phyloP scores from a whole-genome alignment of 2,797 vertebrate species.

The Bufotes viridis region DNA sequence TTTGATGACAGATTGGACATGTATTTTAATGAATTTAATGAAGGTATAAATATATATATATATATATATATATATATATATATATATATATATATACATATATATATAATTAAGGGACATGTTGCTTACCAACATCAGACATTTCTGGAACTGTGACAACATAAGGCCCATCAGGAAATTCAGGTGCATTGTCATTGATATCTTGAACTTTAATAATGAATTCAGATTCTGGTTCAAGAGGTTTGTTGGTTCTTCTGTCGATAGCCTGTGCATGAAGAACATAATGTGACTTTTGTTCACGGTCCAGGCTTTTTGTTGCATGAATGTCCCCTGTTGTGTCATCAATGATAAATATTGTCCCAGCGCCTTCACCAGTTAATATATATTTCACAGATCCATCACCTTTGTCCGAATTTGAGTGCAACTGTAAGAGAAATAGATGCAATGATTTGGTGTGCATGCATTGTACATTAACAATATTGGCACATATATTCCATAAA shows the following conservation, averaged over 20 bases:
- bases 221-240: conserved; percentile 95
- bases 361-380: conserved; percentile 94
- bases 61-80: too few relatives aligned
- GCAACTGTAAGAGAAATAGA: conserved; percentile 81
- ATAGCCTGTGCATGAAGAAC: conserved; percentile 96
- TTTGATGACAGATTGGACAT: too few relatives aligned
- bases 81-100: too few relatives aligned
- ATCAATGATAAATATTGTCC: conserved; percentile 96
- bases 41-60: too few relatives aligned
- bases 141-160: conserved; percentile 94
- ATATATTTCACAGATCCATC: conserved; percentile 98
- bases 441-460: not conserved
- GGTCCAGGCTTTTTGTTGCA: conserved; percentile 94
- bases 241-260: conserved; percentile 91
- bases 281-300: conserved; percentile 95
- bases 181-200: conserved; percentile 98
- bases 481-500: not conserved
- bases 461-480: not conserved
- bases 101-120: not conserved
- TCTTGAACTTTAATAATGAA: conserved; percentile 99
- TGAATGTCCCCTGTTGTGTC: conserved; percentile 97
- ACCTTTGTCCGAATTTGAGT: conserved; percentile 99
- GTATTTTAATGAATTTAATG: too few relatives aligned
- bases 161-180: conserved; percentile 94
- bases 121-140: conserved; percentile 93